Base-by-base conservation (phyloP, 1,140 invertebrate genomes). In the Cydia pomonella region DNA sequence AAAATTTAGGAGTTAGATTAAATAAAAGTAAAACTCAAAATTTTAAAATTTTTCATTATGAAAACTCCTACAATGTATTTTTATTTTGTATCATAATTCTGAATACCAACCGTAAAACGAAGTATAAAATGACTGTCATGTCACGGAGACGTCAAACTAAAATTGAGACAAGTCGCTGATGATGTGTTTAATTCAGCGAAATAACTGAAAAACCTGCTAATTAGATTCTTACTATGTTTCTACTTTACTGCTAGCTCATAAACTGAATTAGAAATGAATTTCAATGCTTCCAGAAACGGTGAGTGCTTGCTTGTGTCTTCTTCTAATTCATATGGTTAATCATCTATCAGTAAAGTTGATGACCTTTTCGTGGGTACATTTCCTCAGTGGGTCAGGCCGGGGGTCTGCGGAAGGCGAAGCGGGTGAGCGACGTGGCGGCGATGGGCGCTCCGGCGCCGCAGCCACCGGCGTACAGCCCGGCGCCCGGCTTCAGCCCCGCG, bases 391-490 rank as follows among this genome's bases (percentile, higher is more conserved):
- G 82, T 16, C 84, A 79, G 23, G 47, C 81, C 5, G 87, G 87
- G 3, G 90, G 89, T 3, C 85, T 88, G 41, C 85, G 94, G 16
- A 95, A 95, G 84, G 87, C 94, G 0, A 95, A 95, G 85, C 90
- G 95, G 9, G 95, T 96, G 9, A 95, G 94, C 81, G 95, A 96
- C 92, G 93, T 95, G 10, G 94, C 94, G 73, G 94, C 95, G 2
- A 94, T 96, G 94, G 95, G 95, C 18, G 86, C 92, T 33, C 84
- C 92, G 75, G 69, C 92, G 74, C 91, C 77, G 75, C 53, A 21
- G 53, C 72, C 85, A 72, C 44, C 76, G 71, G 74, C 76, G 76
- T n/a, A 80, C 79, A 77, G 73, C 47, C 59, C 88, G 2, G 72
- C 73, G 3, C 84, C 87, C 3, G 77, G 82, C 5, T 88, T 84